Percentiles rank a stretch among this genome's conserved stretches.
Evolutionary conservation across 2,888 invertebrate species (phyloP).

Genomic region (Rugalucina vietnamica): DNA sequence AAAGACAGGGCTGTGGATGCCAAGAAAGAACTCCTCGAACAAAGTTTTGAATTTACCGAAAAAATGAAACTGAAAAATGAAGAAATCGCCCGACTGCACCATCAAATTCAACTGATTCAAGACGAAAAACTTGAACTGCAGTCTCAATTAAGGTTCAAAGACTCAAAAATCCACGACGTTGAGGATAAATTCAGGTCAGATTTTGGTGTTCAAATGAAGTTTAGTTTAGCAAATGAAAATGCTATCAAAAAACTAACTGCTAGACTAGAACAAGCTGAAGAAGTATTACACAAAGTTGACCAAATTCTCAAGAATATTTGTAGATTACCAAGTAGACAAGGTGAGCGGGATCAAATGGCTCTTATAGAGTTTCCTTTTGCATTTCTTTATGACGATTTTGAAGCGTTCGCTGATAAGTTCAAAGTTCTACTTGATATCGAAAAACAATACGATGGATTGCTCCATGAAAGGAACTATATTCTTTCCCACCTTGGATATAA

Average conservation of each 20-base stretch:
- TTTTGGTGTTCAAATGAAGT: slow-evolving; percentile 72
- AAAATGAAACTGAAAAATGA: slow-evolving; percentile 62
- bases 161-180: slow-evolving; percentile 59
- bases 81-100: slow-evolving; percentile 64
- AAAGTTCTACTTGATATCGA: slow-evolving; percentile 63
- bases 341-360: slow-evolving; percentile 62
- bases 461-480: slow-evolving; percentile 73
- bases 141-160: slow-evolving; percentile 62
- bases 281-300: slow-evolving; percentile 45
- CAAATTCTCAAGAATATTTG: slow-evolving; percentile 46
- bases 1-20: slow-evolving; percentile 78
- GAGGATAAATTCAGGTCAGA: slow-evolving; percentile 68
- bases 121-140: slow-evolving; percentile 62
- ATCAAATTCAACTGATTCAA: slow-evolving; percentile 51
- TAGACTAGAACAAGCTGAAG: slow-evolving; percentile 45
- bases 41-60: slow-evolving; percentile 69
- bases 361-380: slow-evolving; percentile 64
- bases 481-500: slow-evolving; percentile 70
- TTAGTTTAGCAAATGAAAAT: slow-evolving; percentile 76
- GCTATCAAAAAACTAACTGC: slow-evolving; percentile 65
- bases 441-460: slow-evolving; percentile 68
- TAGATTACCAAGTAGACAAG: slow-evolving; percentile 47
- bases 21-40: slow-evolving; percentile 73
- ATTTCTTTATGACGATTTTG: slow-evolving; percentile 70
- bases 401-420: slow-evolving; percentile 67